Evolutionary conservation across 2,113 vertebrate genomes (phyloP).

Genomic region (Climacteris rufus): DNA sequence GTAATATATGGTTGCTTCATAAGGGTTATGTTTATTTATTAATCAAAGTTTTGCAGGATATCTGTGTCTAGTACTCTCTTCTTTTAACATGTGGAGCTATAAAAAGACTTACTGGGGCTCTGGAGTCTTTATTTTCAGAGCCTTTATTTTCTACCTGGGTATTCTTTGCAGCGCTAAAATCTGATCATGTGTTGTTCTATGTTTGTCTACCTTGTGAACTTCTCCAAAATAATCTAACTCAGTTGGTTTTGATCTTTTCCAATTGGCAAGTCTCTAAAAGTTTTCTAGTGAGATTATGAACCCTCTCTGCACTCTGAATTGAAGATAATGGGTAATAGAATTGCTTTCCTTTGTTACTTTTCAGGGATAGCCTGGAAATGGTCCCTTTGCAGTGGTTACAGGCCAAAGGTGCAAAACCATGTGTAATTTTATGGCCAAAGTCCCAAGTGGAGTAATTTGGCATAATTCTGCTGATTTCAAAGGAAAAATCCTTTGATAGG

Average conservation of each 20-base stretch:
- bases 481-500: not conserved
- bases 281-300: not conserved
- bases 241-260: not conserved
- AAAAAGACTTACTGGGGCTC: not conserved
- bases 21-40: not conserved
- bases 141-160: not conserved
- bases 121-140: not conserved
- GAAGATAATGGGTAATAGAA: not conserved
- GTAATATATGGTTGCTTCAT: not conserved
- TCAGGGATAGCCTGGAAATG: not conserved
- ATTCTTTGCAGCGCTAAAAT: not conserved
- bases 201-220: not conserved
- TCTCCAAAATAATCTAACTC: not conserved
- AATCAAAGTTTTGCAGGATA: not conserved
- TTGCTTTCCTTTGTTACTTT: not conserved
- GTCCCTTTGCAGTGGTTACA: not conserved
- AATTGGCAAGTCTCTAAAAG: not conserved
- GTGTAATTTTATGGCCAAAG: not conserved
- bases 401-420: not conserved
- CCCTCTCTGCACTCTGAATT: not conserved
- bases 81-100: not conserved
- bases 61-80: not conserved
- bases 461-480: constrained; percentile 2
- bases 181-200: not conserved
- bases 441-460: not conserved